These are phyloP conservation scores for Acanthosoma haemorrhoidale DNA, from an alignment of 2,888 invertebrate species.

Conservation along the genomic window DNA sequence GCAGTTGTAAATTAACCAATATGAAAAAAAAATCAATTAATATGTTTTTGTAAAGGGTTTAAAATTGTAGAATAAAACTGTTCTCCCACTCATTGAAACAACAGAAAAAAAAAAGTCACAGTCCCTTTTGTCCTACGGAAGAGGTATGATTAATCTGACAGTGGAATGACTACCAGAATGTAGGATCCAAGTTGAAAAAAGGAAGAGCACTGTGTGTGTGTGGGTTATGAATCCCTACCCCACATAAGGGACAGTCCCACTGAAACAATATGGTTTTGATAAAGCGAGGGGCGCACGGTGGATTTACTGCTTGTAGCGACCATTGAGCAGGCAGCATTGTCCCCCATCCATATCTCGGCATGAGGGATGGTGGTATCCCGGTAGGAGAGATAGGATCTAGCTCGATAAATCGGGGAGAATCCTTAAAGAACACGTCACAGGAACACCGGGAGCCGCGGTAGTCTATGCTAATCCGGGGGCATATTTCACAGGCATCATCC, in stretches of 20 bases:
- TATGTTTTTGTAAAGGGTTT: too few relatives aligned
- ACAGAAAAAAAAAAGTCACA: not conserved
- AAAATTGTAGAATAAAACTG: too few relatives aligned
- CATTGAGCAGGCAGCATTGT: constrained; percentile 14
- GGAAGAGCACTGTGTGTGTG: not conserved
- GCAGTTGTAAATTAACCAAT: too few relatives aligned
- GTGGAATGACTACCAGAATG: constrained; percentile 18
- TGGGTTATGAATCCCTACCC: constrained; percentile 17
- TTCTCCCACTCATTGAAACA: too few relatives aligned
- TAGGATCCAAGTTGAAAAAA: not conserved
- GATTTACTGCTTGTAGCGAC: constrained; percentile 16
- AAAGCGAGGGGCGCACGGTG: not conserved
- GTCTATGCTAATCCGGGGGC: constrained; percentile 17
- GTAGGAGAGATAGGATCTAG: constrained; percentile 10
- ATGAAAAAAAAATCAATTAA: too few relatives aligned
- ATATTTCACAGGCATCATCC: not conserved
- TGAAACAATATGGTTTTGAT: constrained; percentile 25
- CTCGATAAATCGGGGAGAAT: constrained; percentile 6
- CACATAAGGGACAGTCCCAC: constrained; percentile 20
- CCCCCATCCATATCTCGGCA: constrained; percentile 12
- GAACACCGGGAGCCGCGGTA: constrained; percentile 19
- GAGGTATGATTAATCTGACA: constrained; percentile 16
- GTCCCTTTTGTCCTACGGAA: constrained; percentile 4
- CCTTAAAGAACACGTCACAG: constrained; percentile 16
- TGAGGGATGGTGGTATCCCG: not conserved